Base-by-base conservation (phyloP, 2,797 vertebrate genomes). In the Mus minutoides region DNA sequence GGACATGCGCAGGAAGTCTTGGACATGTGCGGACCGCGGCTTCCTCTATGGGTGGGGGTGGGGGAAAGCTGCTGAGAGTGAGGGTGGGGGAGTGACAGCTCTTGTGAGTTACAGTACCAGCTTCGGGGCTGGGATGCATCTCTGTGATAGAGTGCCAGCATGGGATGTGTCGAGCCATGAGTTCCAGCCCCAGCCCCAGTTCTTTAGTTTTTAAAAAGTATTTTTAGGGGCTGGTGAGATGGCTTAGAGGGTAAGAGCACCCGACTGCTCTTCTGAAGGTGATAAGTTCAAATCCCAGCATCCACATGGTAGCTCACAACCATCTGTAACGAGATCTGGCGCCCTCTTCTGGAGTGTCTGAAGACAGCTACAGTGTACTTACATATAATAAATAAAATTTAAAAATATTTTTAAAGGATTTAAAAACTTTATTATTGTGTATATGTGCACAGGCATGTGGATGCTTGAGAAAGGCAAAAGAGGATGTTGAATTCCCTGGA, bases 21-120 rank as follows among this genome's bases (percentile, higher is more conserved):
- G 88, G 52, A 17, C 3, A 0, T 0, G 3, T 17, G 75, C 87
- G 60, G 43, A n/a, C 4, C 0, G 10, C 3, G 77, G 49, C 62
- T 92, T 69, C 52, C 67, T 87, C 34, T 77, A 21, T 2, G 49
- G 40, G 7, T 26, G 0, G 10, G 49, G 40, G 7, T 26, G 0
- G 10, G 13, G 24, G 46, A 67, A 77, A 19, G n/a, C 58, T 29
- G 3, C 1, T n/a, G 34, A 88, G 46, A 37, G 14, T 10, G 22
- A 77, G 29, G 31, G 46, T 13, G 16, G 6, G 29, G 14, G 46
- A n/a, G 11, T 11, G 34, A 49, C 24, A 34, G 11, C 46, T 11
- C 21, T 31, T 73, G 3, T 7, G 0, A 14, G 71, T 49, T 71
- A 37, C 34, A 37, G 56, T 2, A 29, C 77, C 2, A 13, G 29